Conservation (phyloP, 2,797 vertebrate genomes). For the Rhadinocentrus ornatus region DNA sequence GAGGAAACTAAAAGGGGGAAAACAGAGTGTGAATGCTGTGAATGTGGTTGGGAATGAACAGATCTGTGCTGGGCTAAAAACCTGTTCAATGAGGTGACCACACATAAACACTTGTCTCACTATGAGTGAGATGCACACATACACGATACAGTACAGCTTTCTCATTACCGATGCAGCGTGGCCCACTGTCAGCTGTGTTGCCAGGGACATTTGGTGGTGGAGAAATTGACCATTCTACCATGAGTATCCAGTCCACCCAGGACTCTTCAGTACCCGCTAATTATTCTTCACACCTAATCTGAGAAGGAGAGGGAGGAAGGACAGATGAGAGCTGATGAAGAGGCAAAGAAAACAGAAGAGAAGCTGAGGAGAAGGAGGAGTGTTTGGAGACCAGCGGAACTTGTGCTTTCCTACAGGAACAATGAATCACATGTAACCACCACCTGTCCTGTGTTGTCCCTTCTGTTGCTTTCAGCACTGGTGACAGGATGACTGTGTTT, state of each 20-base stretch:
- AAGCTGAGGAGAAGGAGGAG: slow-evolving; percentile 47
- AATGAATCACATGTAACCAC: slow-evolving; percentile 79
- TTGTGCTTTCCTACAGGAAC: slow-evolving; percentile 78
- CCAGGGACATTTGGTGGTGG: slow-evolving; percentile 82
- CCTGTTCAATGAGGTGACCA: slow-evolving; percentile 47
- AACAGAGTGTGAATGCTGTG: slow-evolving; percentile 18
- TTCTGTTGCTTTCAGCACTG: slow-evolving; percentile 72
- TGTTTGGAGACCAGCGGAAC: slow-evolving; percentile 67
- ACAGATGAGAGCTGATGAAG: slow-evolving; percentile 57
- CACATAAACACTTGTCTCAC: slow-evolving; percentile 46
- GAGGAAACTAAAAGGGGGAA: slow-evolving; percentile 30
- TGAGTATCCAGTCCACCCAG: slow-evolving; percentile 65
- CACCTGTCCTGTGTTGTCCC: slow-evolving; percentile 78
- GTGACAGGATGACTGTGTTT: slow-evolving; percentile 75
- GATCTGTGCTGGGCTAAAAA: slow-evolving; percentile 44
- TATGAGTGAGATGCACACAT: slow-evolving; percentile 32
- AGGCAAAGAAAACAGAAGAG: slow-evolving; percentile 28
- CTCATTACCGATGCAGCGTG: slow-evolving; percentile 77
- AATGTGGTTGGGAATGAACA: slow-evolving; percentile 32
- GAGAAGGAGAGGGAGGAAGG: slow-evolving; percentile 68
- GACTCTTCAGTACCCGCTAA: slow-evolving; percentile 75
- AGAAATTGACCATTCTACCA: slow-evolving; percentile 76
- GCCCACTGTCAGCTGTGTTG: slow-evolving; percentile 71
- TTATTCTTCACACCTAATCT: slow-evolving; percentile 83
- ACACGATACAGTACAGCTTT: slow-evolving; percentile 26